These are phyloP conservation scores for Rhineura floridana DNA, from an alignment of 2,113 vertebrate genomes.

Conservation along the genomic window DNA sequence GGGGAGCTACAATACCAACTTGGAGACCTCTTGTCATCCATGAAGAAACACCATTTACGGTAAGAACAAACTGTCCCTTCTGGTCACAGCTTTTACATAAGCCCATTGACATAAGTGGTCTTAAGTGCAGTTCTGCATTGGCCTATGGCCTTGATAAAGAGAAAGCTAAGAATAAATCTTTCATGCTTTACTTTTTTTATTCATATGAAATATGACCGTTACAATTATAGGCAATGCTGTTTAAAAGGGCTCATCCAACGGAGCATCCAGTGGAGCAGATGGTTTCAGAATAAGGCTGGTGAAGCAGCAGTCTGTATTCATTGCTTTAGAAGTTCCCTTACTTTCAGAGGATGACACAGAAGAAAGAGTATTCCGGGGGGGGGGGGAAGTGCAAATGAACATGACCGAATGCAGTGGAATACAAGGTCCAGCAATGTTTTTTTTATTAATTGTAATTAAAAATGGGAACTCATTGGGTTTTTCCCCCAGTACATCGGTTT, in stretches of 20 bases:
- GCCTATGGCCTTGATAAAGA: background rate
- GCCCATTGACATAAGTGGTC: background rate
- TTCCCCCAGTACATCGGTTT: background rate
- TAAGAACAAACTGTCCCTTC: no score
- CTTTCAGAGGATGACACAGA: background rate
- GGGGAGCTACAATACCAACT: no score
- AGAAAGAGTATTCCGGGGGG: background rate
- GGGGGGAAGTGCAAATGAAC: no score
- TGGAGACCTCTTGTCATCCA: no score
- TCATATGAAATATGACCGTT: background rate
- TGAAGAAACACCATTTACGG: no score
- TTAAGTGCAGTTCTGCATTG: background rate
- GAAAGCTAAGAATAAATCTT: background rate
- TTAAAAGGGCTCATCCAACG: background rate
- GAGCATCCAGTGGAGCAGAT: background rate
- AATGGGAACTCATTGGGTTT: background rate
- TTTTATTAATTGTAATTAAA: background rate
- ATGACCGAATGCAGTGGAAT: background rate
- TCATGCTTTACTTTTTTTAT: background rate
- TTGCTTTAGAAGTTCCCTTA: background rate
- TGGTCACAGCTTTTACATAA: background rate
- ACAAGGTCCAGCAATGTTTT: background rate
- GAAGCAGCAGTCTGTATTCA: background rate
- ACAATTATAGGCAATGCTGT: background rate
- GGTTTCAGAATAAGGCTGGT: background rate